Evolutionary conservation across 2,888 invertebrate genomes (phyloP), one percentile per base, ranked within the genome.

Genomic region (Pristionchus arcanus): DNA sequence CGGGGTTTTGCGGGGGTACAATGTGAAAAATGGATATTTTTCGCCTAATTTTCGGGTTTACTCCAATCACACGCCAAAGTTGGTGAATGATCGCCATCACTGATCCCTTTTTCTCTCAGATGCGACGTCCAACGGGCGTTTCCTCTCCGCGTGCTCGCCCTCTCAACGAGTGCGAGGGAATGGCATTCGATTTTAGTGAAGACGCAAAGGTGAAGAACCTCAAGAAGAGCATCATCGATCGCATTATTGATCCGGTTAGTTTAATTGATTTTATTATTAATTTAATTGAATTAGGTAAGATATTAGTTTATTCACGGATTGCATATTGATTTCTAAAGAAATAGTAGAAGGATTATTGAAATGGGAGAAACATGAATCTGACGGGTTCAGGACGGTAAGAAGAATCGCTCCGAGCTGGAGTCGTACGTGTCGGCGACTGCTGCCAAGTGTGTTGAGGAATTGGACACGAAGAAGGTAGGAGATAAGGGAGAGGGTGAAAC

Each of bases 171-270:
- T 81, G 77, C 34, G 74, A 55, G 25, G 89, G 89, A 16, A 81
- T 49, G 34, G 31, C 63, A 5, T 91, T 91, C 77, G 88, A 91
- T 71, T 91, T 91, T 55, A 16, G 86, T 21, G 63, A 74, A 4
- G 91, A 91, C 42, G 86, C 90, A 25, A 91, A 90, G 42, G 86
- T 86, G 66, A 66, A 66, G 42, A 86, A 19, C 19, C 66, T 86
- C 15, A 63, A 86, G 66, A 86, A 42, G 66, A 49, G 42, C 42
- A 86, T 25, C 11, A 63, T 86, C 66, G 86, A 25, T 13, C 37
- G 21, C 15, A 63, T 86, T 42, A 86, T 86, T 42, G 86, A 86
- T 42, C 86, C 86, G 9, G 86, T 86, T 15, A 0, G 86, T 86
- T 34, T n/a, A 19, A 13, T 53, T 21, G 19, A 2, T 74, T 11